phyloP scores from a whole-genome alignment of 2,797 vertebrate genomes.

The Cossypha caffra region DNA sequence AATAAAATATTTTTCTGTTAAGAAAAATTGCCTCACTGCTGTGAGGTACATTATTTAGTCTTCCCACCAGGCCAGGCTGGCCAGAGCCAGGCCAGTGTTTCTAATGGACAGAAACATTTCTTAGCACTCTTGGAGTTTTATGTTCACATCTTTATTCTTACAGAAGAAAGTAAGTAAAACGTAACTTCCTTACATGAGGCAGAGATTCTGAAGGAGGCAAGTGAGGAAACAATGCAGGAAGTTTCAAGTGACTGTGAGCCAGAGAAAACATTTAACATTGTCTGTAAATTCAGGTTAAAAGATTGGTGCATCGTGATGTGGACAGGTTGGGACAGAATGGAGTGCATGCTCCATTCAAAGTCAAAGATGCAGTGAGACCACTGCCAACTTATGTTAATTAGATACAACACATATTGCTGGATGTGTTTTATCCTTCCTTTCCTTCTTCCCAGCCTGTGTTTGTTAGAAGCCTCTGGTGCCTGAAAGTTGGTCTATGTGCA shows the following conservation, averaged over 20 bases:
- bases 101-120: neutral
- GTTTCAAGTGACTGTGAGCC: neutral
- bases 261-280: neutral
- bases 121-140: neutral
- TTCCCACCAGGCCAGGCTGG: neutral
- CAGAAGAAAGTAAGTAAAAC: neutral
- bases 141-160: neutral
- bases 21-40: neutral
- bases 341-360: neutral
- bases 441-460: neutral
- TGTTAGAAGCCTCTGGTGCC: neutral
- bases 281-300: neutral
- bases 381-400: neutral
- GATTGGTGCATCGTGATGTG: neutral
- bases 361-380: neutral
- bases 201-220: neutral
- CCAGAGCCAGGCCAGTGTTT: neutral
- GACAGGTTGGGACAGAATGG: neutral
- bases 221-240: neutral
- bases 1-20: neutral
- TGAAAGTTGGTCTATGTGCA: neutral
- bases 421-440: neutral
- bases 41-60: neutral
- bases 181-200: neutral
- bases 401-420: neutral